A percentile compares a stretch with the other conserved stretches of the same genome.
phyloP scores from a whole-genome alignment of 1,140 invertebrate genomes.

The Atta cephalotes region DNA sequence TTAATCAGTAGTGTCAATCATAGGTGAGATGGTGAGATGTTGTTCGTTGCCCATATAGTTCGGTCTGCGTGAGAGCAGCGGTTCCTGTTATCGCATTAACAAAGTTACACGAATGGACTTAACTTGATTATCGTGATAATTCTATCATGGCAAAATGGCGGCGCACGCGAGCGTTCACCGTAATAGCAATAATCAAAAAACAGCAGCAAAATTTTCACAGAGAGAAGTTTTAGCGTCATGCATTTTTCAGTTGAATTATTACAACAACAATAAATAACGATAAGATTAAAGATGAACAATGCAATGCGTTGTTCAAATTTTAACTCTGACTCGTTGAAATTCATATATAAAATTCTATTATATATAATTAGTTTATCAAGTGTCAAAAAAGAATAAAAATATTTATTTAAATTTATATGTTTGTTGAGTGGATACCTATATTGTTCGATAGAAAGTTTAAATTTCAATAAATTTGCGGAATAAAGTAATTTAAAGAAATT shows the following conservation, averaged over 20 bases:
- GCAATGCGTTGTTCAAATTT: background rate
- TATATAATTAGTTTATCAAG: conserved; percentile 21
- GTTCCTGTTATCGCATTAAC: conserved; percentile 49
- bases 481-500: background rate
- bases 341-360: background rate
- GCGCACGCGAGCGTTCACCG: conserved; percentile 13
- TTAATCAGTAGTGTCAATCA: conserved; percentile 59
- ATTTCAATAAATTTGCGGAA: background rate
- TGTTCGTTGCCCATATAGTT: conserved; percentile 42
- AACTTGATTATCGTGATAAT: conserved; percentile 55
- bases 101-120: conserved; percentile 56
- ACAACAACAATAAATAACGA: conserved; percentile 4
- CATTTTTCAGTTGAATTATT: background rate
- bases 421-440: background rate
- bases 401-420: background rate
- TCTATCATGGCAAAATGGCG: conserved; percentile 30
- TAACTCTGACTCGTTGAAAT: background rate
- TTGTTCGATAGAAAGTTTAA: background rate
- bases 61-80: conserved; percentile 30
- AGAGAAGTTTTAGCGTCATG: background rate
- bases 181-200: conserved; percentile 48
- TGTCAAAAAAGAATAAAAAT: background rate
- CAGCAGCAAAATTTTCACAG: background rate
- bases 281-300: conserved; percentile 6
- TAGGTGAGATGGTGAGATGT: conserved; percentile 16